phyloP scores from a whole-genome alignment of 2,797 vertebrate genomes.

The Glyptemys insculpta region DNA sequence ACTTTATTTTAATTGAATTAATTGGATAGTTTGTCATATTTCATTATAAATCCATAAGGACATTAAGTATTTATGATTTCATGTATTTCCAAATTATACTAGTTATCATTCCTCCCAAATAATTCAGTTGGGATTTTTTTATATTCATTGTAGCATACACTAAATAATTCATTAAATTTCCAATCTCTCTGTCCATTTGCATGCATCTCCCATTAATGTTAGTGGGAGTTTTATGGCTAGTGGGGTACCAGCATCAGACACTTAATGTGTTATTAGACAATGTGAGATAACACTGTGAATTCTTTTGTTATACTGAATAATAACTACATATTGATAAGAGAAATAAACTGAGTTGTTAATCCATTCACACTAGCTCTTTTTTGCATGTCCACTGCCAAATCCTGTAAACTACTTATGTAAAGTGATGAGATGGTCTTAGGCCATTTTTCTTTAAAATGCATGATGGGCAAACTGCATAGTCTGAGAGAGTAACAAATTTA shows the following conservation, averaged over 20 bases:
- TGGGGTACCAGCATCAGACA: not conserved
- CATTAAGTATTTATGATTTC: not conserved
- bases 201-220: not conserved
- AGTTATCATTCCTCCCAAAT: not conserved
- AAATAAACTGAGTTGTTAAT: constrained; percentile 11
- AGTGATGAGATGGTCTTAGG: constrained; percentile 18
- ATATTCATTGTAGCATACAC: not conserved
- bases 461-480: not conserved
- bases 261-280: not conserved
- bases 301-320: not conserved
- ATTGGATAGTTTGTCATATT: not conserved
- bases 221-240: not conserved
- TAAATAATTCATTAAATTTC: constrained; percentile 14
- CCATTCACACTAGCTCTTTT: not conserved
- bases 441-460: not conserved
- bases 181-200: not conserved
- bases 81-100: not conserved
- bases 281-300: not conserved
- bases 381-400: not conserved
- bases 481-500: not conserved
- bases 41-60: not conserved
- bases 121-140: constrained; percentile 8
- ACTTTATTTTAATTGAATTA: constrained; percentile 38
- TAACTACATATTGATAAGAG: not conserved
- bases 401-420: not conserved